phyloP scores from a whole-genome alignment of 2,113 vertebrate species.

The Myiozetetes cayanensis region DNA sequence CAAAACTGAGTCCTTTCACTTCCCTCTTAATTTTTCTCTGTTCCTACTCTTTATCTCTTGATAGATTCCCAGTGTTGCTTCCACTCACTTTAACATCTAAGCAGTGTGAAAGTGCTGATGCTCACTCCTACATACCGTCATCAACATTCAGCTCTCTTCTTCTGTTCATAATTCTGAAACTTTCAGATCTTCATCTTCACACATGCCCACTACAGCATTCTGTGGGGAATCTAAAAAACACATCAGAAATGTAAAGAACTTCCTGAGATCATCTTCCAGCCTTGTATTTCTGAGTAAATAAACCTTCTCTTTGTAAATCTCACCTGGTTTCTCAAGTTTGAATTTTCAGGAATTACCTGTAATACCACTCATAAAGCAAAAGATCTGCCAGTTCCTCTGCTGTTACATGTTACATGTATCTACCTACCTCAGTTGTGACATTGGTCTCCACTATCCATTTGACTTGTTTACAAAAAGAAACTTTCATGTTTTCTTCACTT shows the following conservation, averaged over 20 bases:
- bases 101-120: constrained; percentile 51
- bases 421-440: not conserved
- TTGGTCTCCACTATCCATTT: not conserved
- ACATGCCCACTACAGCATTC: constrained; percentile 26
- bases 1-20: constrained; percentile 44
- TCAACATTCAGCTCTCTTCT: constrained; percentile 28
- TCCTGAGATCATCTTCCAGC: not conserved
- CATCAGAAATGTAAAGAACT: not conserved
- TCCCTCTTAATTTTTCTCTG: constrained; percentile 17
- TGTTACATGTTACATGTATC: not conserved
- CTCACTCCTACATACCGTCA: constrained; percentile 44
- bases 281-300: not conserved
- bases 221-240: constrained; percentile 5
- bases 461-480: not conserved
- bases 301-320: not conserved
- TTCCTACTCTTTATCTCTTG: constrained; percentile 30
- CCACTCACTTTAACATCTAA: constrained; percentile 41
- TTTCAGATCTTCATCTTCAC: constrained; percentile 41
- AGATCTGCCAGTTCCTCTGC: not conserved
- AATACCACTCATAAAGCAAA: not conserved
- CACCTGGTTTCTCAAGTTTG: not conserved
- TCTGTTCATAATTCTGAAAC: constrained; percentile 33
- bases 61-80: constrained; percentile 39
- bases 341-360: not conserved
- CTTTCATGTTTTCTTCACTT: not conserved